Conservation (phyloP, 2,797 vertebrate genomes). For the Sebastes hubbsi region DNA sequence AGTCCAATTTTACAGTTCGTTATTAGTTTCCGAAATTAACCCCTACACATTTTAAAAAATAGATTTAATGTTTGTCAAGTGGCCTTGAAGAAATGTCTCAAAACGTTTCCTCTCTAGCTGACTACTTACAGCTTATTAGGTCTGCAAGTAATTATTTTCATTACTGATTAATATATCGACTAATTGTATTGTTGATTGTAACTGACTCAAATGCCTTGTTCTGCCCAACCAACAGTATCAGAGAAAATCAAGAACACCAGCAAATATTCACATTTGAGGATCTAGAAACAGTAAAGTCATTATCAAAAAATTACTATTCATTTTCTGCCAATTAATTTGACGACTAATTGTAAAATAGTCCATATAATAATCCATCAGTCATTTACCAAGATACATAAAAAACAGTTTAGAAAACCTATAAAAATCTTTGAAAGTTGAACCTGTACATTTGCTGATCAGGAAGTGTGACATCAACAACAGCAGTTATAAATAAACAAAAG, state of each 20-base stretch:
- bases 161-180: not conserved
- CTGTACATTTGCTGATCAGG: too few species aligned
- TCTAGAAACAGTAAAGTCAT: not conserved
- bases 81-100: too few species aligned
- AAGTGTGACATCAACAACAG: too few species aligned
- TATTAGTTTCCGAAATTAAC: too few species aligned
- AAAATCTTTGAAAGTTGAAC: too few species aligned
- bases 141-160: too few species aligned
- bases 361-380: not conserved
- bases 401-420: too few species aligned
- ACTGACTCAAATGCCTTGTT: not conserved
- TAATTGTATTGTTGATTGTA: not conserved
- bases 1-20: too few species aligned
- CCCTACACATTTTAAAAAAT: too few species aligned
- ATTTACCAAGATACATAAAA: not conserved
- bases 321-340: not conserved
- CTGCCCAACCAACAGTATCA: not conserved
- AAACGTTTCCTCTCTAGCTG: too few species aligned
- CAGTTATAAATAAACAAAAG: not conserved
- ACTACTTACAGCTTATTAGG: too few species aligned
- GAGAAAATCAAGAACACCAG: not conserved
- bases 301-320: not conserved
- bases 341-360: not conserved
- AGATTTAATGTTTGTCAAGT: too few species aligned
- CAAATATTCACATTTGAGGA: not conserved